phyloP scores from a whole-genome alignment of 2,888 invertebrate genomes.

The Macaria liturata region DNA sequence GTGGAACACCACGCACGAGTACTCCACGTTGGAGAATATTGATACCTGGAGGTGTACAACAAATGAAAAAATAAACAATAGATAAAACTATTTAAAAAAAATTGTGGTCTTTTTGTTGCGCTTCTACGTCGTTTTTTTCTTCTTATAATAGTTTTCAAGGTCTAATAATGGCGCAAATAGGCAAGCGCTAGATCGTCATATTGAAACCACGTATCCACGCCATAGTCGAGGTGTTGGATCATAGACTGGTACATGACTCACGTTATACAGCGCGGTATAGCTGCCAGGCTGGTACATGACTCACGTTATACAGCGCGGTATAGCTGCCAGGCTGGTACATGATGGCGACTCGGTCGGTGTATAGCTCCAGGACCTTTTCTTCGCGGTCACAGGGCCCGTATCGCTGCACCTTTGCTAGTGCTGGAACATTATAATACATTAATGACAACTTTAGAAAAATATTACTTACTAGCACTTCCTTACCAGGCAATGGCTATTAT shows the following conservation, averaged over 20 bases:
- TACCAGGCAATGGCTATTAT: no score
- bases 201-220: no score
- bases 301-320: constrained; percentile 41
- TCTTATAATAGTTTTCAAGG: no score
- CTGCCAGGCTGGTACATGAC: constrained; percentile 14
- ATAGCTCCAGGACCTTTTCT: constrained; percentile 43
- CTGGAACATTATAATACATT: constrained; percentile 30
- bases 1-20: constrained; percentile 48
- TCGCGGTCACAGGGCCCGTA: constrained; percentile 53
- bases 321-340: not conserved
- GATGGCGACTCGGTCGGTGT: constrained; percentile 38
- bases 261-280: constrained; percentile 38
- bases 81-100: no score
- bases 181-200: no score
- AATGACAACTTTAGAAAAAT: no score
- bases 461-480: no score
- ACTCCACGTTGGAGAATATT: constrained; percentile 43
- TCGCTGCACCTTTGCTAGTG: constrained; percentile 43
- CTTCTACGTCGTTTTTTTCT: no score
- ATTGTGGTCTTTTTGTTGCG: no score
- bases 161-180: no score
- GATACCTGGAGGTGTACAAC: constrained; percentile 42
- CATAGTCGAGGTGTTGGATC: no score
- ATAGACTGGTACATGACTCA: constrained; percentile 31
- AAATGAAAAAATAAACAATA: no score